phyloP scores from a whole-genome alignment of 2,113 vertebrate species.

The Caloenas nicobarica region DNA sequence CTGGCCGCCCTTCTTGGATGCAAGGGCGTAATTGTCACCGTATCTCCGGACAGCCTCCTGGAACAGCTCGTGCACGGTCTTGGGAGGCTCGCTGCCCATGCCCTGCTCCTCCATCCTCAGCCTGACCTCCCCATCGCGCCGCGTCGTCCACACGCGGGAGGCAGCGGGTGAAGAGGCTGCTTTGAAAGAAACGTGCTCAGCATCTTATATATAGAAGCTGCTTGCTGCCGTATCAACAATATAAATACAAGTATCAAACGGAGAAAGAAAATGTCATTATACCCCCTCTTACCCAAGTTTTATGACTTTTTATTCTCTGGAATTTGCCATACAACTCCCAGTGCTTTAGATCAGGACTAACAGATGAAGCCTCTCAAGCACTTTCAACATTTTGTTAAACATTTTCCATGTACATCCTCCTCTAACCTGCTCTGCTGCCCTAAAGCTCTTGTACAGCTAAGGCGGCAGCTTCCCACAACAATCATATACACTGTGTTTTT shows the following conservation, averaged over 20 bases:
- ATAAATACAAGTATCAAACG: not conserved
- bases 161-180: not conserved
- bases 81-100: conserved; percentile 73
- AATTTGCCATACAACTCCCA: not conserved
- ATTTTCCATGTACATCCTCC: not conserved
- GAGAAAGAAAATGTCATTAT: not conserved
- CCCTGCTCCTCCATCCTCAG: conserved; percentile 81
- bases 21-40: conserved; percentile 72
- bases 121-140: conserved; percentile 76
- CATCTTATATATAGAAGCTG: not conserved
- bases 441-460: not conserved
- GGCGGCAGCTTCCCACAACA: not conserved
- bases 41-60: conserved; percentile 72
- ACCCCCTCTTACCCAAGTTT: rapidly evolving
- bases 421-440: not conserved
- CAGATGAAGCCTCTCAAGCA: not conserved
- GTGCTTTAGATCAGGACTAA: not conserved
- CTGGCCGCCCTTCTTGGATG: conserved; percentile 78
- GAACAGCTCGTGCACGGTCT: conserved; percentile 83
- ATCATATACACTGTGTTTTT: too few relatives aligned
- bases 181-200: not conserved
- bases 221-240: not conserved
- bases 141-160: conserved; percentile 76
- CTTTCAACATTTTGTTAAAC: not conserved
- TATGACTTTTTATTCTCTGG: not conserved